Evolutionary conservation across 2,888 invertebrate species (phyloP), one percentile per base, ranked within the genome.

Genomic region (Corbicula japonica): DNA sequence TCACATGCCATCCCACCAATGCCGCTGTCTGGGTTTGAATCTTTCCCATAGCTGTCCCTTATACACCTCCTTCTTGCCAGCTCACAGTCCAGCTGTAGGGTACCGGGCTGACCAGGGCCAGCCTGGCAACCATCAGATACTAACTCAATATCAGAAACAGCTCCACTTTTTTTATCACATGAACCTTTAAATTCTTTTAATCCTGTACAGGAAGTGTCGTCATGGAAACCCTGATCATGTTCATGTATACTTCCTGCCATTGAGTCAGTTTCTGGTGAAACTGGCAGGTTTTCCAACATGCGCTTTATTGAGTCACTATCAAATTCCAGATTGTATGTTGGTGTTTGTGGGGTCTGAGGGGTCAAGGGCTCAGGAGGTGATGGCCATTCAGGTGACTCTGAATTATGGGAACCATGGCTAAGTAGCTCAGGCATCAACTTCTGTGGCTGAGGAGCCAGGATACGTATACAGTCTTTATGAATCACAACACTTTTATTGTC

Each of bases 241-340:
- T 88, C 83, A 48, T 83, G 83, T 8, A 80, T 69, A 73, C 83
- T 83, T 56, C 78, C 73, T 12, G 69, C 69, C 80, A 80, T 80
- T 26, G 77, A 77, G 15, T 75, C 75, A 26, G 63, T 61, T 69
- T 89, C 86, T 0, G 90, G 89, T 18, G 90, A 89, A 12, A 86
- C 86, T 30, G 98, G 97, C 96, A 98, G 97, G 62, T 98, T 98
- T 92, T 98, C 98, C 88, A 98, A 95, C 97, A 98, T 98, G 84
- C 97, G 95, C 94, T 98, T 98, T 88, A 98, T 95, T 10, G 98
- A 98, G 92, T 96, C 96, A 91, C 96, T 96, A 94, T 97, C 97
- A 94, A 96, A 93, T 76, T 92, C 93, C 81, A 94, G 91, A 74
- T 90, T 91, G 71, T 86, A 87, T 6, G 87, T 82, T 10, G 91